A percentile compares a stretch with the other conserved stretches of the same genome.
Evolutionary conservation across 2,797 vertebrate species (phyloP).

Genomic region (Acanthis flammea): DNA sequence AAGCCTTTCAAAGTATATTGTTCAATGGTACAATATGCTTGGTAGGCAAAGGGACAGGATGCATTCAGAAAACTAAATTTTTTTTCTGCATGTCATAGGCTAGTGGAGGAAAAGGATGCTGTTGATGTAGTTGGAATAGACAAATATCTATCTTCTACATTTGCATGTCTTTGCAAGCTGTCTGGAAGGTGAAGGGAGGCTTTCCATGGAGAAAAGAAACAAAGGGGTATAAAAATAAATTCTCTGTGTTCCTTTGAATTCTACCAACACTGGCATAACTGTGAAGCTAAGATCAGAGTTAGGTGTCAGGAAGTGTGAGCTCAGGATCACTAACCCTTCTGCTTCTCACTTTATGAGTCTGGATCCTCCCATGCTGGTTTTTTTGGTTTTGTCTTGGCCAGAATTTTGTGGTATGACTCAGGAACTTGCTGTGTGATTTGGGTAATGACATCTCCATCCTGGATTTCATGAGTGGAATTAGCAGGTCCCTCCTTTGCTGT

Average conservation of each 20-base stretch:
- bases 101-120: neutral
- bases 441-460: neutral
- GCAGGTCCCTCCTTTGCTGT: neutral
- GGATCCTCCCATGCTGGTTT: rapidly evolving
- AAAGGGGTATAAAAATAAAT: neutral
- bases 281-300: neutral
- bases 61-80: neutral
- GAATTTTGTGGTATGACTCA: neutral
- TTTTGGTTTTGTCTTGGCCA: neutral
- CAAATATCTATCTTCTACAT: neutral
- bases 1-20: neutral
- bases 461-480: neutral
- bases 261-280: neutral
- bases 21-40: neutral
- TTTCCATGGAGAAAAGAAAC: neutral
- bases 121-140: neutral
- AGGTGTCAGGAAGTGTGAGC: neutral
- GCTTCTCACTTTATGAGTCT: neutral
- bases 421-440: rapidly evolving
- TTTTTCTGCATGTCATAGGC: neutral
- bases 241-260: neutral
- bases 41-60: neutral
- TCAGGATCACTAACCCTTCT: neutral
- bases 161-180: neutral
- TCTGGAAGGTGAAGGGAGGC: neutral